A percentile compares a stretch with the other conserved stretches of the same genome.
These are phyloP conservation scores for Acrocyrtus sp. DNA, from an alignment of 2,888 invertebrate genomes.

Conservation along the genomic window DNA sequence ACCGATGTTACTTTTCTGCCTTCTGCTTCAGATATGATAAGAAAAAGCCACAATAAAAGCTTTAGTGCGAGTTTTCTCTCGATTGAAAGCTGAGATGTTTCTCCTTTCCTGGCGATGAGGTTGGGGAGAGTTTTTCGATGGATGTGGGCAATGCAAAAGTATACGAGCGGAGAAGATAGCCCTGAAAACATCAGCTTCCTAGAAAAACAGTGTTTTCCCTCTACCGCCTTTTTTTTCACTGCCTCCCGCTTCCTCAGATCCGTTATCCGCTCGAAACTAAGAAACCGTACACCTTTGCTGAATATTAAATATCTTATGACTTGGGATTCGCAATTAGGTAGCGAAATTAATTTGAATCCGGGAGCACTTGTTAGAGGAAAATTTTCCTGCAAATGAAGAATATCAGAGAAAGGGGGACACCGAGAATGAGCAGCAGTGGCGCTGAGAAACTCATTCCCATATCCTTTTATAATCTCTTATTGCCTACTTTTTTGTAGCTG, in stretches of 20 bases:
- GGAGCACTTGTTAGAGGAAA: neutral
- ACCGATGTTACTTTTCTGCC: conserved; percentile 12
- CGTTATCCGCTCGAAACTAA: too few species aligned
- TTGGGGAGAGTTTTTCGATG: too few species aligned
- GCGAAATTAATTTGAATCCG: conserved; percentile 62
- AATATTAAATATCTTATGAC: conserved; percentile 63
- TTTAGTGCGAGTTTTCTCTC: conserved; percentile 29
- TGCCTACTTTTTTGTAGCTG: conserved; percentile 40
- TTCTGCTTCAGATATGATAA: conserved; percentile 13
- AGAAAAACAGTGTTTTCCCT: neutral
- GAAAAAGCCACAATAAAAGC: conserved; percentile 49
- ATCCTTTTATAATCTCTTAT: conserved; percentile 45
- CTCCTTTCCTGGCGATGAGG: conserved; percentile 14
- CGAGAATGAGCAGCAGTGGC: neutral
- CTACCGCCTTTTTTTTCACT: neutral
- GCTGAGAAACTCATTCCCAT: conserved; percentile 26
- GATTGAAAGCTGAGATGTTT: conserved; percentile 43
- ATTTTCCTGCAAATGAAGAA: too few species aligned
- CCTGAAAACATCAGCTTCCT: too few species aligned
- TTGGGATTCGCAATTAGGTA: conserved; percentile 63
- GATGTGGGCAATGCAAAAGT: too few species aligned
- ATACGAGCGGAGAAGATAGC: too few species aligned
- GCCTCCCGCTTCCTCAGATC: too few species aligned
- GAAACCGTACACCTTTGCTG: conserved; percentile 51
- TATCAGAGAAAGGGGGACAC: neutral